Evolutionary conservation across 2,888 invertebrate genomes (phyloP), one percentile per base, ranked within the genome.

Genomic region (Agrotis exclamationis): DNA sequence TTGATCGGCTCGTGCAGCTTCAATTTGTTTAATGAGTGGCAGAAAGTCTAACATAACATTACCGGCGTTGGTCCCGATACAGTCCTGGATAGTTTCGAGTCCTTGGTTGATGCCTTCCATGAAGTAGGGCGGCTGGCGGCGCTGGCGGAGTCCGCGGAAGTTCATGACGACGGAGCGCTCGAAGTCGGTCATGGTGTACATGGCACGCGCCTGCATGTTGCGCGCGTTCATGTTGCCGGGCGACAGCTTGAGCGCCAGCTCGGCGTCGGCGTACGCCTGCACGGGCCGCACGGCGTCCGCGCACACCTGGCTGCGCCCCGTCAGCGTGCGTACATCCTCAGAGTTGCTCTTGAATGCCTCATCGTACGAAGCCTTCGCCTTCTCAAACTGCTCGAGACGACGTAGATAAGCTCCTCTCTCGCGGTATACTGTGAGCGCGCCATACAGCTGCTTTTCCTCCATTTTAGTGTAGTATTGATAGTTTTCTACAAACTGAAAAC

Each of bases 101-200:
- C 96, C 96, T 85, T 96, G 95, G 81, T 93, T 94, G 22, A 95
- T 95, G n/a, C 96, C 96, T 82, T 95, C 96, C 57, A 85, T 90
- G 79, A 96, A 96, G 80, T 96, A 96, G 0, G 94, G 94, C 2
- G 96, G 96, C 74, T 95, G 93, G 6, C 89, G 88, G 14, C 96
- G 92, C 44, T 77, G 71, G 28, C 93, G 87, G 0, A 90, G 82
- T 2, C 96, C 96, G 5, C 96, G 92, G 70, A 87, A 93, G 81
- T 95, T 96, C 91, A 95, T 94, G n/a, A 96, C 94, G 3, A 96
- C 93, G 1, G 95, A 95, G 50, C 93, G 90, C 71, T 96, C 96
- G 73, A 96, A 96, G 79, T 96, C 95, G 0, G 94, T 93, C 94
- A 96, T 94, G 16, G 95, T 94, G 80, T 96, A 96, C 91, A 95